phyloP scores from a whole-genome alignment of 2,888 invertebrate genomes.

The Callyntrura sp. region DNA sequence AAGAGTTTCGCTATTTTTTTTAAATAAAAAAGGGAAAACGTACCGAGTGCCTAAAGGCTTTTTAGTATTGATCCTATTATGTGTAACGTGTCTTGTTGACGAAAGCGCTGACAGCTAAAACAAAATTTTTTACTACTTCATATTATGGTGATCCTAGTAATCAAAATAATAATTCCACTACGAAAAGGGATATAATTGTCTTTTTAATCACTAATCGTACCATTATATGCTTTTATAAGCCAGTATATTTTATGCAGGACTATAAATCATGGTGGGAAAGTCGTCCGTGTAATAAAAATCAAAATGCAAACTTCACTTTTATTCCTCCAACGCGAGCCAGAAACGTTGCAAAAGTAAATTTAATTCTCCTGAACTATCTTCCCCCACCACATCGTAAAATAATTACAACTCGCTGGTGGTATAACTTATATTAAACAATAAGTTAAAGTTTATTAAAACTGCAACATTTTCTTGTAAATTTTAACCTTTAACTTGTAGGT shows the following conservation, averaged over 20 bases:
- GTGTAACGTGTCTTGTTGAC: conserved; percentile 7
- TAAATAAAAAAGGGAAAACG: conserved; percentile 71
- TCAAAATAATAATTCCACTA: conserved; percentile 1
- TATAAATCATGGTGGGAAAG: conserved; percentile 28
- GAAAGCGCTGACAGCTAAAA: conserved; percentile 29
- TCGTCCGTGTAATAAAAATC: background rate
- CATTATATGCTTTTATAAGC: too few species aligned
- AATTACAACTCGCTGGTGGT: too few species aligned
- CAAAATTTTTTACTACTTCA: background rate
- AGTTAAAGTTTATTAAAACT: too few species aligned
- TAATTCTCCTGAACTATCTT: background rate
- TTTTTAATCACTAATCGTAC: conserved; percentile 13
- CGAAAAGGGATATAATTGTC: background rate
- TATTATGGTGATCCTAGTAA: background rate
- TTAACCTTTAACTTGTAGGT: too few species aligned
- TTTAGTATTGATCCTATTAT: conserved; percentile 10
- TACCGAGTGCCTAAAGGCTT: background rate
- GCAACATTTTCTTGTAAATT: too few species aligned
- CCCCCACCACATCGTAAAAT: too few species aligned
- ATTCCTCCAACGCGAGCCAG: conserved; percentile 46
- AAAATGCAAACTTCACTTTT: conserved; percentile 52
- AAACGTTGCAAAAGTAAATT: conserved; percentile 52
- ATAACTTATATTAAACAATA: too few species aligned
- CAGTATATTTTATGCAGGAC: background rate
- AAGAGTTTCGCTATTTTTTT: conserved; percentile 14